These are phyloP conservation scores for Percopsis transmontana DNA, from an alignment of 2,113 vertebrate species.

Conservation along the genomic window DNA sequence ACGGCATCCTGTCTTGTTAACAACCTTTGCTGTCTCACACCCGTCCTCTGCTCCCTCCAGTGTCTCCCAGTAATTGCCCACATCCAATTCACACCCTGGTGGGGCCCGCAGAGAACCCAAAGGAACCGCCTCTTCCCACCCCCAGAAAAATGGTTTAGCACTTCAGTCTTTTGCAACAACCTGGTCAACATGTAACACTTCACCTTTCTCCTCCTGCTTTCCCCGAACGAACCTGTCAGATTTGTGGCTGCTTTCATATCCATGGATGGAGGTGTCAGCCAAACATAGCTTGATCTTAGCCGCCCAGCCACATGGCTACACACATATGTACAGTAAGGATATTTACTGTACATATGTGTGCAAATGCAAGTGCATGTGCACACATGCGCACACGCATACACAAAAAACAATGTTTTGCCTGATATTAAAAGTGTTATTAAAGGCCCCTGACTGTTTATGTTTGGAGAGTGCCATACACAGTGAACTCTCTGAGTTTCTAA, in stretches of 20 bases:
- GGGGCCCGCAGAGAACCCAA: constrained; percentile 1
- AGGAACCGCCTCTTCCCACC: constrained; percentile 2
- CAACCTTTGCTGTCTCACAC: constrained; percentile 13
- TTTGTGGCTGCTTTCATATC: background rate
- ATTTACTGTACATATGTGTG: background rate
- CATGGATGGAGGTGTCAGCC: background rate
- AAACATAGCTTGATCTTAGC: background rate
- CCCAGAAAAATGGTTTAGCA: background rate
- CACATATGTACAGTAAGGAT: too few relatives aligned
- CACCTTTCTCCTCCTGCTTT: background rate
- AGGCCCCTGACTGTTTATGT: too few relatives aligned
- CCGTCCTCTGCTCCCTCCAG: constrained; percentile 3
- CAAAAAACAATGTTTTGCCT: too few relatives aligned
- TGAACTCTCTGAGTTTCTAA: too few relatives aligned
- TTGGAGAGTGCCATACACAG: too few relatives aligned
- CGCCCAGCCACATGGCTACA: too few relatives aligned
- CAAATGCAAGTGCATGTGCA: background rate
- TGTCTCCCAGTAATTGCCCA: constrained; percentile 1
- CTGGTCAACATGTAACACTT: constrained; percentile 18
- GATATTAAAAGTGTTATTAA: too few relatives aligned
- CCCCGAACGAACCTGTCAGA: background rate
- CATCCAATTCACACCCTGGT: constrained; percentile 24
- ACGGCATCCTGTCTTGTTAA: background rate
- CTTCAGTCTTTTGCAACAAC: constrained; percentile 1
- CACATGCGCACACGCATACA: background rate